Conservation (phyloP, 2,888 invertebrate genomes). For the Campoletis raptor region DNA sequence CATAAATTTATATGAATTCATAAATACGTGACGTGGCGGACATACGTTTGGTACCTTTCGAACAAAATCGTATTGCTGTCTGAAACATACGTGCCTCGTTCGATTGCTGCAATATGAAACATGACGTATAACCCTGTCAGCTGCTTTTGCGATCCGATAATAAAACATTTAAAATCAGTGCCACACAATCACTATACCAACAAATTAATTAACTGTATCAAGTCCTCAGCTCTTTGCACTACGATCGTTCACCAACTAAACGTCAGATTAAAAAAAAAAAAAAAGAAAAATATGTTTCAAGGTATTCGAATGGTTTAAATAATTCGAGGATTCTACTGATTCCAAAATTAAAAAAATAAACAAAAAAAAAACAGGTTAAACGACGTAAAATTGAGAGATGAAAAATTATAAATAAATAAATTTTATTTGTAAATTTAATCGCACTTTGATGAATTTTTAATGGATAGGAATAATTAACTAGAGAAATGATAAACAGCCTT, state of each 20-base stretch:
- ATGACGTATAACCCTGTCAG: conserved; percentile 66
- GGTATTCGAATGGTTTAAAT: not conserved
- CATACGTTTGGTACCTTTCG: conserved; percentile 16
- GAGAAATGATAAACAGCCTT: not conserved
- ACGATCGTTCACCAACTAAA: not conserved
- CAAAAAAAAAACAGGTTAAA: not conserved
- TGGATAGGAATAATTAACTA: too few relatives aligned
- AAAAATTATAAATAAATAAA: not conserved
- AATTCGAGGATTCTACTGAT: not conserved
- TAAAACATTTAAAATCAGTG: conserved; percentile 38
- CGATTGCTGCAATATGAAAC: conserved; percentile 60
- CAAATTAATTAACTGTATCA: conserved; percentile 66
- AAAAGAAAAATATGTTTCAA: conserved; percentile 18
- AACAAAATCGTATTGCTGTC: conserved; percentile 39
- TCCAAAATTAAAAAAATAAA: not conserved
- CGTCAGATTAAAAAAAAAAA: conserved; percentile 1
- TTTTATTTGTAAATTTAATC: not conserved
- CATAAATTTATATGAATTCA: conserved; percentile 22
- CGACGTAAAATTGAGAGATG: not conserved
- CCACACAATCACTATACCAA: conserved; percentile 32
- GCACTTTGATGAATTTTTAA: too few relatives aligned
- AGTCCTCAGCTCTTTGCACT: conserved; percentile 37
- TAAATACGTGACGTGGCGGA: not conserved
- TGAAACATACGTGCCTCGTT: conserved; percentile 48
- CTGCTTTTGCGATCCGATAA: conserved; percentile 49